Conservation (phyloP, 2,888 invertebrate genomes). For the Glyphotaelius pellucidus region DNA sequence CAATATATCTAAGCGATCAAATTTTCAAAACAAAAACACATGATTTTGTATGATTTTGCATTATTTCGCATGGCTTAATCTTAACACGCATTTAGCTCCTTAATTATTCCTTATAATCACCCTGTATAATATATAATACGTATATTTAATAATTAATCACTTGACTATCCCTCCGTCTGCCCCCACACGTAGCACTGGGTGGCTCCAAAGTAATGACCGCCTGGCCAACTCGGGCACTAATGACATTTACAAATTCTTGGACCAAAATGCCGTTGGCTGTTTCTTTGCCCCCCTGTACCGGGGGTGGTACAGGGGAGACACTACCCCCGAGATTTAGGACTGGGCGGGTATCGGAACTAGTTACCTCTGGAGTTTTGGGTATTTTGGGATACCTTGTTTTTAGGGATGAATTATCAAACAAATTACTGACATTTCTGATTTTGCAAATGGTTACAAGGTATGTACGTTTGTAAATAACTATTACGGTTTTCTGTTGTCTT, state of each 20-base stretch:
- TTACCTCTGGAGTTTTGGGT: not conserved
- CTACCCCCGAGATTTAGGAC: constrained; percentile 26
- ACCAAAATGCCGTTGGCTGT: constrained; percentile 64
- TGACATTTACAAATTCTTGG: constrained; percentile 66
- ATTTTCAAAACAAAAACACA: too few species aligned
- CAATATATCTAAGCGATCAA: too few species aligned
- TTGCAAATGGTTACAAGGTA: not conserved
- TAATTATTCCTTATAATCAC: not conserved
- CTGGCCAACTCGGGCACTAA: constrained; percentile 65
- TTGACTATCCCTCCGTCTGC: constrained; percentile 40
- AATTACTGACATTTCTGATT: not conserved
- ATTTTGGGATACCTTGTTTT: not conserved
- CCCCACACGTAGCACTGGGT: constrained; percentile 51
- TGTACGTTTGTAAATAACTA: not conserved
- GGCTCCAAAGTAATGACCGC: constrained; percentile 65
- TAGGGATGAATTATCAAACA: not conserved
- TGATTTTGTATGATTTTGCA: too few species aligned
- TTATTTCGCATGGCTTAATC: too few species aligned
- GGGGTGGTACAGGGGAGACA: not conserved
- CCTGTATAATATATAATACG: not conserved
- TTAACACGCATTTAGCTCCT: not conserved
- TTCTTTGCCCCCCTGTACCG: constrained; percentile 37
- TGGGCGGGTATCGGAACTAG: constrained; percentile 6
- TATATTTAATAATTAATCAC: constrained; percentile 27
- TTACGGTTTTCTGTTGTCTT: not conserved